phyloP scores from a whole-genome alignment of 1,140 invertebrate species.

The Ridgeia piscesae region DNA sequence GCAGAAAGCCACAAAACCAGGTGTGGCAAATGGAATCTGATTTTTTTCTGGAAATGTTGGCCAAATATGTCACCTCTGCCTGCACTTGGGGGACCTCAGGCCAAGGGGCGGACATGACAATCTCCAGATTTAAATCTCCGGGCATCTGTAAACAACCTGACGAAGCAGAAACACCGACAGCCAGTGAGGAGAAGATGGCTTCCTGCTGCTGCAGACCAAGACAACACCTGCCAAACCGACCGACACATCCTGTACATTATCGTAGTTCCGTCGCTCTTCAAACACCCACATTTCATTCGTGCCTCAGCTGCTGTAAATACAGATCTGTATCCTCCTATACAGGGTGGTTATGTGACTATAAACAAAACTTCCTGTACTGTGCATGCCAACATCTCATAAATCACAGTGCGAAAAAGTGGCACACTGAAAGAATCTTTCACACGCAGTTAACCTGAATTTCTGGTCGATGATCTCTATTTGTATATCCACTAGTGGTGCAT shows the following conservation, averaged over 20 bases:
- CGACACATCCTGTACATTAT: not conserved
- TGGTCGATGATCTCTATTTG: not conserved
- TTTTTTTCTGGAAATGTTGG: not conserved
- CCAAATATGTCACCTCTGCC: not conserved
- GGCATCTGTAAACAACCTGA: not conserved
- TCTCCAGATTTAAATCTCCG: not conserved
- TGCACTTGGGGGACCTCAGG: not conserved
- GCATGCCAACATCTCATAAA: not conserved
- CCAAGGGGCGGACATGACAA: not conserved
- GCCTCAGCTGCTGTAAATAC: not conserved
- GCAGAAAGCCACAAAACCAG: not conserved
- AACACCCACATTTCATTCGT: not conserved
- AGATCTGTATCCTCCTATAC: not conserved
- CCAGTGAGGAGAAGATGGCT: not conserved
- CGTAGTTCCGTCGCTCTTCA: not conserved
- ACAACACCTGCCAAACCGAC: not conserved
- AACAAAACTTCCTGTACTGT: not conserved
- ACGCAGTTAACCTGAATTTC: not conserved
- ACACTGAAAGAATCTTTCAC: not conserved
- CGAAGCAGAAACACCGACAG: not conserved
- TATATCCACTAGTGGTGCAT: not conserved
- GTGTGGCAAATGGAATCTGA: not conserved
- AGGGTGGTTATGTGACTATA: not conserved
- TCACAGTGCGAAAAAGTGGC: not conserved
- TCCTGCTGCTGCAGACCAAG: not conserved